Base-by-base conservation (phyloP, 2,113 vertebrate species). In the Lonchura striata region DNA sequence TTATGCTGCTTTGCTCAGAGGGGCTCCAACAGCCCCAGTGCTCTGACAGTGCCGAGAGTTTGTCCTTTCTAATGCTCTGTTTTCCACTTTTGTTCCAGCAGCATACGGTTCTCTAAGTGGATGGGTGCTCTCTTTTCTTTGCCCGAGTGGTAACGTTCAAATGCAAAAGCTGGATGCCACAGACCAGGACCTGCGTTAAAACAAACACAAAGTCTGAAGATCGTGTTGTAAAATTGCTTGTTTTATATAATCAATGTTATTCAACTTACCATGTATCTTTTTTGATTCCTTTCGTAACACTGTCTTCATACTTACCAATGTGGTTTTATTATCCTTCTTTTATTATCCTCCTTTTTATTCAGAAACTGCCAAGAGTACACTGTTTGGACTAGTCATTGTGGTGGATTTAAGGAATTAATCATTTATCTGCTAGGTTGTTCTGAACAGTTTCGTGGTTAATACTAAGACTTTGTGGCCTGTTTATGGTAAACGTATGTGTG, bases 171-270 rank as follows among this genome's bases (percentile, higher is more conserved):
- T 83, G 95, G 94, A 96, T 87, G 90, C 86, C 10, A 53, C 86
- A 90, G 86, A 90, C 54, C 87, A 83, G 90, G 95, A 97, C 88
- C 95, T 83, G 52, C 75, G 1, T 79, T 88, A 92, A 93, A 91
- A 66, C 91, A 94, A 56, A 82, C 49, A 89, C 72, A 74, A 53
- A 88, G 80, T 84, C 94, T 92, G 96, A 94, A 96, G 95, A 96
- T 91, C 6, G 1, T 88, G 86, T 93, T 95, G 90, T 86, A 63
- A 77, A 95, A 28, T 4, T 8, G 59, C 88, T 87, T 50, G 52
- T n/a, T 95, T 85, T 92, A 92, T 95, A 86, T 96, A 92, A 59
- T 88, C 94, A 14, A 93, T 91, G 92, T 90, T 96, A 95, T 88
- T 90, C 93, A 88, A 84, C 35, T 81, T 79, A 44, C 60, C 75